Conservation (phyloP, 2,113 vertebrate genomes). For the Scytalopus superciliaris region DNA sequence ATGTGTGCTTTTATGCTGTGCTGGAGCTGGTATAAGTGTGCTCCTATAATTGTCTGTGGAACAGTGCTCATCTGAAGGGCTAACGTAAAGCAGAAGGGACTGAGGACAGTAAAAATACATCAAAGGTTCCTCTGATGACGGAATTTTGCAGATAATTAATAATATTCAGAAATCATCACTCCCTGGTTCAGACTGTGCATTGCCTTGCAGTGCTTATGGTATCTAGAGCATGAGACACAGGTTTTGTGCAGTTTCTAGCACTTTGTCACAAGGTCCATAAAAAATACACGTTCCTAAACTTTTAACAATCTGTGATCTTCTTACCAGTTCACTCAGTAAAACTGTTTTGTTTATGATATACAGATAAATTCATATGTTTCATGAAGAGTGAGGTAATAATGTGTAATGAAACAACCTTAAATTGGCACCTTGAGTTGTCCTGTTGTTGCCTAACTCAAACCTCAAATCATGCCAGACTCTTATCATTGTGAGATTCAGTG, state of each 20-base stretch:
- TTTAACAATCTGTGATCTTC: neutral
- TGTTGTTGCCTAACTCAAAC: neutral
- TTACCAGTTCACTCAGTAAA: neutral
- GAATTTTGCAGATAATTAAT: neutral
- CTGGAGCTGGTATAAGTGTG: too few relatives aligned
- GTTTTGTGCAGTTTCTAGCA: neutral
- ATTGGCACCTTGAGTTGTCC: neutral
- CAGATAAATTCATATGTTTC: neutral
- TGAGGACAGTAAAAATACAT: neutral
- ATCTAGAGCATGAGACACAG: neutral
- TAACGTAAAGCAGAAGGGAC: neutral
- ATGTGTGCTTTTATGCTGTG: too few relatives aligned
- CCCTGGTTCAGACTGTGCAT: neutral
- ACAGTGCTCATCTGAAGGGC: neutral
- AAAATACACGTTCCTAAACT: accelerated
- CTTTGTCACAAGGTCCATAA: neutral
- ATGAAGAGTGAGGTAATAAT: neutral
- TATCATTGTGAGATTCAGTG: neutral
- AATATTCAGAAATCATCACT: neutral
- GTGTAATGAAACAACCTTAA: neutral
- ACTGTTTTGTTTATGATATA: neutral
- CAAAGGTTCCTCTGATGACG: neutral
- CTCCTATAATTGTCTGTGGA: neutral
- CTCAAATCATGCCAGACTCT: neutral
- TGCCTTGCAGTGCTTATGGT: neutral